Percentiles rank a stretch among this genome's conserved stretches.
Evolutionary conservation across 2,797 vertebrate genomes (phyloP).

Genomic region (Synanceia verrucosa): DNA sequence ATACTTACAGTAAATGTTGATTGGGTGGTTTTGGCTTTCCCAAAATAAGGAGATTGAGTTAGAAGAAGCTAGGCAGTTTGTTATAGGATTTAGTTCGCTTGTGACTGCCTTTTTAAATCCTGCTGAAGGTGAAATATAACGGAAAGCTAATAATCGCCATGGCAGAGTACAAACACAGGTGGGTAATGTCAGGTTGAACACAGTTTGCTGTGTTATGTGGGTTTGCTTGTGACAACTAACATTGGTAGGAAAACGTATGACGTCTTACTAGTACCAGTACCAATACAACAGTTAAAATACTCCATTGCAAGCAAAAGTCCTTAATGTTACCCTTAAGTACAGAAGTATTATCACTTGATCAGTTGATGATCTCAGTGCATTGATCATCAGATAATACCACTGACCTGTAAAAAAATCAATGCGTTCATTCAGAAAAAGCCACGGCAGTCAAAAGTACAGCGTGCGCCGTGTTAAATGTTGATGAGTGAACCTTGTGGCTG

Average conservation of each 20-base stretch:
- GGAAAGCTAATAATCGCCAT: background rate
- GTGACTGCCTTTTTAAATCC: background rate
- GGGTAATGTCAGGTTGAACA: background rate
- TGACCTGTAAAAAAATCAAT: slow-evolving; percentile 14
- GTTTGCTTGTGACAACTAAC: background rate
- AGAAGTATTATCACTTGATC: background rate
- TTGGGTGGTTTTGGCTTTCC: slow-evolving; percentile 30
- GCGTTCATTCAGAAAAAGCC: background rate
- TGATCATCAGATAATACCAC: background rate
- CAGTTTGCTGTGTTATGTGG: background rate
- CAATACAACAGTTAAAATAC: background rate
- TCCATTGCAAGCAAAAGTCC: background rate
- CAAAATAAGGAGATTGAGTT: slow-evolving; percentile 23
- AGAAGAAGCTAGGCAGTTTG: slow-evolving; percentile 1
- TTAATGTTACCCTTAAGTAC: background rate
- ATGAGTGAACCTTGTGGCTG: slow-evolving; percentile 48
- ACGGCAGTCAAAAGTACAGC: slow-evolving; percentile 49
- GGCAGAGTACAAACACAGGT: slow-evolving; percentile 15
- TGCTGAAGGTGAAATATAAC: background rate
- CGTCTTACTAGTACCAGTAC: background rate
- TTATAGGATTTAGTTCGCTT: slow-evolving; percentile 2
- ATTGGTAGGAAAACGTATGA: background rate
- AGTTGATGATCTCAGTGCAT: background rate
- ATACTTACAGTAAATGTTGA: slow-evolving; percentile 41
- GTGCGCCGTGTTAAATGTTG: slow-evolving; percentile 59